Evolutionary conservation across 2,888 invertebrate genomes (phyloP), one percentile per base, ranked within the genome.

Genomic region (Cylloceria caligata): DNA sequence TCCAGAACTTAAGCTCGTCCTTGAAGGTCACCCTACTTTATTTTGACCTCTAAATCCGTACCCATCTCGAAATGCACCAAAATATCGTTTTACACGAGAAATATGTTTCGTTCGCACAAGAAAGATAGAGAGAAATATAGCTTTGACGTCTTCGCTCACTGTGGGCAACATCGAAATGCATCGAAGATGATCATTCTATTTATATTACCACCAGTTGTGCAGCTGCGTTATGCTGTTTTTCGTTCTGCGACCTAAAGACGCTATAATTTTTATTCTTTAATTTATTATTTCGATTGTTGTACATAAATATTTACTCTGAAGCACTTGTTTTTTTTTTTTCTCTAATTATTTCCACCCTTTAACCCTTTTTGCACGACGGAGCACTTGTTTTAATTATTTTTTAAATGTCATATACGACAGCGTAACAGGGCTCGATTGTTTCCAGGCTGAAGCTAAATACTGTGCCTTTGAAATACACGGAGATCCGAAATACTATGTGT

Each of bases 381-480:
- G 13, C 57, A 49, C 16, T 16, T 7, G 34, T 6, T 45, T 67
- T 57, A 11, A n/a, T 52, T 24, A 9, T 34, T 16, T 57, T 60
- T 60, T 57, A 49, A 47, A 47, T 16, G n/a, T 4, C 6, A 19
- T 30, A 13, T 4, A 13, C 27, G n/a, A 9, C 9, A 13, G 30
- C 7, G 49, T 49, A 57, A 30, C 34, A 11, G 6, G 11, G 34
- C 9, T 27, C 4, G 39, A 27, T 73, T 81, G 27, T 73, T 82
- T 90, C 86, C 80, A 92, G 92, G 91, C 91, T 86, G 92, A 92
- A 90, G 92, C 92, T 88, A 93, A 93, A 90, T 92, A 90, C 88
- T 93, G 93, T 91, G 92, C 93, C 88, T 92, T 93, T 86, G 93
- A 93, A 89, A 91, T 92, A 86, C 91, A 92, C 84, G 93, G 93